These are phyloP conservation scores for Mugil cephalus DNA, from an alignment of 2,113 vertebrate genomes.

Conservation along the genomic window DNA sequence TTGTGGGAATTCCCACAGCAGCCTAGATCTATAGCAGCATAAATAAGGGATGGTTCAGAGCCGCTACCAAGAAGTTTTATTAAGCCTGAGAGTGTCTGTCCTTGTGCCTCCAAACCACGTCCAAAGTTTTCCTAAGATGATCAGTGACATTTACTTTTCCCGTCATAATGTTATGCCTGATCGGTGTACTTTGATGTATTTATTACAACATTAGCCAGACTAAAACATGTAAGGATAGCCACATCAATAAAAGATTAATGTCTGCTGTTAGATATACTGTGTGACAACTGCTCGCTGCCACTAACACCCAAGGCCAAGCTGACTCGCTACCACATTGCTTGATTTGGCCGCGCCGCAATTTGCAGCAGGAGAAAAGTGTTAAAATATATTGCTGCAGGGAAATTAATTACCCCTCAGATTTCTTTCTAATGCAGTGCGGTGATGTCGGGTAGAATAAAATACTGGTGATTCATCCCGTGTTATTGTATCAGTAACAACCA, in stretches of 20 bases:
- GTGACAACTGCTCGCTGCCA: conserved; percentile 12
- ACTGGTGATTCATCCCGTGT: conserved; percentile 54
- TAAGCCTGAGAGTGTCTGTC: too few species aligned
- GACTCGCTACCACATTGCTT: conserved; percentile 48
- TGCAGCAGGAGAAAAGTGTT: conserved; percentile 45
- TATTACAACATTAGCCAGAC: neutral
- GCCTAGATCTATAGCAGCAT: too few species aligned
- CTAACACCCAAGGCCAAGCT: conserved; percentile 17
- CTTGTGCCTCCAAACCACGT: too few species aligned
- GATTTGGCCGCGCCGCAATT: conserved; percentile 46
- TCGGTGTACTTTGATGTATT: neutral
- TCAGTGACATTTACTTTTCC: too few species aligned
- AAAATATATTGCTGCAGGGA: conserved; percentile 47
- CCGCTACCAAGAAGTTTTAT: too few species aligned
- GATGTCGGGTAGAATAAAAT: conserved; percentile 51
- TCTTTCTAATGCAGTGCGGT: conserved; percentile 16
- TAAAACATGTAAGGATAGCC: neutral
- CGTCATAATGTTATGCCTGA: too few species aligned
- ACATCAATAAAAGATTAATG: neutral
- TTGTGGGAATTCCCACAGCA: too few species aligned
- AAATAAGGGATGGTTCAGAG: too few species aligned
- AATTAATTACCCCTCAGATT: conserved; percentile 51
- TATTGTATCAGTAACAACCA: conserved; percentile 67
- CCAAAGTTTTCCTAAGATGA: too few species aligned
- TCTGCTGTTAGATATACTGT: neutral